Base-by-base conservation (phyloP, 2,797 vertebrate genomes). In the Danio choprae region DNA sequence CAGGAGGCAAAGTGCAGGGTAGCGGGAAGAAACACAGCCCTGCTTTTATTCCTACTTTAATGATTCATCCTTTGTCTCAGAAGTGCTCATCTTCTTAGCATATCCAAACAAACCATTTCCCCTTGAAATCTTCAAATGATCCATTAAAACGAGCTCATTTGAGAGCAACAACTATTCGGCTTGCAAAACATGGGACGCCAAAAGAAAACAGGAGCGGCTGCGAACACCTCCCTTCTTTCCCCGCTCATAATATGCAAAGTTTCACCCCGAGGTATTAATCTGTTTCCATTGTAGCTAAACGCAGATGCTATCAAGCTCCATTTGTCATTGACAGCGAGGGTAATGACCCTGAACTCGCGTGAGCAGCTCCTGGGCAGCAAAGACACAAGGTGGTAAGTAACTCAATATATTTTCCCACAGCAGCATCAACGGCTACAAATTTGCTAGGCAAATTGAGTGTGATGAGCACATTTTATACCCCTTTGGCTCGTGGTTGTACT, bases 311-410 rank as follows among this genome's bases (percentile, higher is more conserved):
- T 92, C 89, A 87, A 89, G 90, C 87, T 88, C 88, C 89, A 91
- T 94, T 94, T 92, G 90, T 92, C 92, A 86, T 89, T 89, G 87
- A 86, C 89, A 84, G 90, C 59, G 87, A 89, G 88, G 91, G 90
- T 93, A 94, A 95, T 92, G 92, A 93, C 89, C 90, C 92, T 89
- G 88, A 91, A 88, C 89, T 70, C 64, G 88, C 74, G 59, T 84
- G 87, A 85, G 81, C 68, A 56, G 86, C 90, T 87, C 86, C 79
- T 84, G 86, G 77, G 84, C 86, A 58, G 85, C 84, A 87, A 87
- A 83, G 81, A 80, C 76, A 20, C 75, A 80, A 80, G 85, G 88
- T 90, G 87, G 87, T 91, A 90, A 90, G 89, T 87, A 91, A 90
- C 85, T 91, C 88, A 89, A 89, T 91, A 89, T 85, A 89, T 90